Evolutionary conservation across 2,797 vertebrate genomes (phyloP).

Genomic region (Pangasius larnaudii): DNA sequence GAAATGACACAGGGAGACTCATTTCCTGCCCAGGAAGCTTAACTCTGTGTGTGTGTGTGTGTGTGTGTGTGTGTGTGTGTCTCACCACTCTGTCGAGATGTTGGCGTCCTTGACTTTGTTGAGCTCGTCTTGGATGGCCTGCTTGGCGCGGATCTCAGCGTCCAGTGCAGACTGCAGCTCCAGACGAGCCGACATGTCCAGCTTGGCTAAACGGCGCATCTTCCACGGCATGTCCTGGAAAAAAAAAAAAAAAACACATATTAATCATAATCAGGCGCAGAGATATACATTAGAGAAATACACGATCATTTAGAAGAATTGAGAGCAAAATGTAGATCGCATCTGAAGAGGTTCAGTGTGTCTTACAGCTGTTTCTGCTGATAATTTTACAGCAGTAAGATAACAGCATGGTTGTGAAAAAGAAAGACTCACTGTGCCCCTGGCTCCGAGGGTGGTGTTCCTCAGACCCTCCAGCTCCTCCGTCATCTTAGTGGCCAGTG

Average conservation of each 20-base stretch:
- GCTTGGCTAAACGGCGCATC: slow-evolving; percentile 96
- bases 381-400: background rate
- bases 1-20: background rate
- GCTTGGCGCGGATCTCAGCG: slow-evolving; percentile 96
- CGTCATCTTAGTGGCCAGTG: slow-evolving; percentile 97
- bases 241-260: background rate
- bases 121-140: slow-evolving; percentile 93
- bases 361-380: background rate
- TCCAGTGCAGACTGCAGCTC: slow-evolving; percentile 97
- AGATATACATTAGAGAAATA: background rate
- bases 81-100: slow-evolving; percentile 94
- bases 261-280: slow-evolving; percentile 1
- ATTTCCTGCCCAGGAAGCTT: background rate
- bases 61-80: slow-evolving; percentile 2
- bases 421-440: slow-evolving; percentile 85
- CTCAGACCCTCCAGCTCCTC: slow-evolving; percentile 95
- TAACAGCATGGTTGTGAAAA: background rate
- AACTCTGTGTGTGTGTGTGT: background rate
- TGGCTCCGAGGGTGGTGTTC: slow-evolving; percentile 91
- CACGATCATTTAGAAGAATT: too few species aligned
- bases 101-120: slow-evolving; percentile 94
- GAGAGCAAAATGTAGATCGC: background rate
- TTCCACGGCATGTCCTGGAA: slow-evolving; percentile 98
- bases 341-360: background rate
- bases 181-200: slow-evolving; percentile 97